phyloP scores from a whole-genome alignment of 2,797 vertebrate genomes.

The Liparis tanakae region DNA sequence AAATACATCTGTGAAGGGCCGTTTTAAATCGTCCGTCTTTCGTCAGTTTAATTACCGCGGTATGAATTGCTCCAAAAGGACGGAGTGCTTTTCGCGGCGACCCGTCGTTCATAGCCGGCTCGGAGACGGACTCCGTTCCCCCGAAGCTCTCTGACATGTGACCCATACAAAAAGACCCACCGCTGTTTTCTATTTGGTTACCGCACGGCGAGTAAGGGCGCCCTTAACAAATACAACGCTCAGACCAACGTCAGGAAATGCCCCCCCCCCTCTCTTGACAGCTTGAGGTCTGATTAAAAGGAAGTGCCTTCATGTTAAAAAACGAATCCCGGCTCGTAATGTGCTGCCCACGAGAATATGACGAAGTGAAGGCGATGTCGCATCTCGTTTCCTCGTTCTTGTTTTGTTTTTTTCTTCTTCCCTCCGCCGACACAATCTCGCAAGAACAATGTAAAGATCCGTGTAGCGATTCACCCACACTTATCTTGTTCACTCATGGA shows the following conservation, averaged over 20 bases:
- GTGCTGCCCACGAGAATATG: constrained; percentile 11
- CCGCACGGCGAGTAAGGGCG: constrained; percentile 50
- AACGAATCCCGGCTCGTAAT: constrained; percentile 7
- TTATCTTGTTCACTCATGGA: constrained; percentile 74
- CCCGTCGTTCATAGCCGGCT: constrained; percentile 41
- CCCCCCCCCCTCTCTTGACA: constrained; percentile 20
- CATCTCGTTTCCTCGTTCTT: constrained; percentile 38
- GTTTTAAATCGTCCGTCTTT: constrained; percentile 30
- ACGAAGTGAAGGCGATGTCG: constrained; percentile 55
- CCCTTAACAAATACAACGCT: constrained; percentile 47
- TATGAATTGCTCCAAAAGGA: constrained; percentile 19
- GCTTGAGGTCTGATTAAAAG: constrained; percentile 16
- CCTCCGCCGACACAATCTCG: constrained; percentile 54
- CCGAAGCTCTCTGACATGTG: constrained; percentile 60
- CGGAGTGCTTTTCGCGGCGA: constrained; percentile 23
- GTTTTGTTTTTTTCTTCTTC: constrained; percentile 38
- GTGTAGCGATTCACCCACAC: constrained; percentile 73
- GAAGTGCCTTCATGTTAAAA: constrained; percentile 18
- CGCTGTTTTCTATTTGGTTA: constrained; percentile 62
- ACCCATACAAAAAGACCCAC: constrained; percentile 52
- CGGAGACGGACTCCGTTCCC: constrained; percentile 44
- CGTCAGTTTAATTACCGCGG: constrained; percentile 30
- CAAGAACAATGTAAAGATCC: constrained; percentile 69
- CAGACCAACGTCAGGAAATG: constrained; percentile 58
- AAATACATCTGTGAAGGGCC: not conserved